Base-by-base conservation (phyloP, 2,888 invertebrate genomes). In the Chaetoderma sp. region DNA sequence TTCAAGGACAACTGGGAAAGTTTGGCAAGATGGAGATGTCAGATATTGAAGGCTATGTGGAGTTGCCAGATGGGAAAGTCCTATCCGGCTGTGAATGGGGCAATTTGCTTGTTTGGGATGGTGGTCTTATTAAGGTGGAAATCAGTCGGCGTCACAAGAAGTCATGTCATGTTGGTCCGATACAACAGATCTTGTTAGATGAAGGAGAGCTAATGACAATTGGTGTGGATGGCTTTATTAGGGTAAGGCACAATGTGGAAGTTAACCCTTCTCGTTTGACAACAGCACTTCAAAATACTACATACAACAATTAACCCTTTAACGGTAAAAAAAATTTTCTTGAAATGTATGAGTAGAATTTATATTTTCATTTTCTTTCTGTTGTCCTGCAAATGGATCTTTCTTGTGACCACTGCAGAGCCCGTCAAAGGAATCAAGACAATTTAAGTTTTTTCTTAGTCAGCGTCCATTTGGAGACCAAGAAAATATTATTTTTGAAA, bases 21-120 rank as follows among this genome's bases (percentile, higher is more conserved):
- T 96, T 96, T 84, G 96, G 95, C 1, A 94, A 94, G 87, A 96
- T 95, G 0, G 95, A 95, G 86, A 94, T 95, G 74, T 94, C 94
- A 44, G 95, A 96, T 82, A 93, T 96, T 16, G 89, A 93, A 58
- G 94, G 94, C 1, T 91, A 93, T 60, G 92, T 92, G 78, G 92
- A 94, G 67, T 91, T 96, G 90, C 92, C 94, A 0, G 94, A 96
- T 86, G 95, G 94, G 85, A 95, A 95, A 89, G 93, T 92, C 91
- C 88, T 96, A 42, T 94, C 95, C 0, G 94, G 95, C 0, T 92
- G 92, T 76, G 92, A 93, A 78, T 95, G 95, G 95, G 96, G 96
- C 0, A 96, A 96, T 84, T 91, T 96, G 81, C 87, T 96, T 44
- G 89, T 96, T 0, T 96, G 96, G 96, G 94, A 96, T 78, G 94